Evolutionary conservation across 2,888 invertebrate species (phyloP).

Genomic region (Lasioglossum malachurum): DNA sequence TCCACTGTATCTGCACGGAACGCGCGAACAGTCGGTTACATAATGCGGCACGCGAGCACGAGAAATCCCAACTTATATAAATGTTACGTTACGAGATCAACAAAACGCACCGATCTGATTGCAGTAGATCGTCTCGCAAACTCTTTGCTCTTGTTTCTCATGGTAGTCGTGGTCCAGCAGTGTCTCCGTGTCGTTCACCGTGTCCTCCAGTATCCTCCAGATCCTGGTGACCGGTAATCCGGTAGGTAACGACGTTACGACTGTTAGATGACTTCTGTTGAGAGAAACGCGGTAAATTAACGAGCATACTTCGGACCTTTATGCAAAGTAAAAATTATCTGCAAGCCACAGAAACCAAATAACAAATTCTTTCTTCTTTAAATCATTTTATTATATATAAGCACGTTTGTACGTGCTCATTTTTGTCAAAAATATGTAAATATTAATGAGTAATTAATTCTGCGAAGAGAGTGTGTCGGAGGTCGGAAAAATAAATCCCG

Average conservation of each 20-base stretch:
- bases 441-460: too few relatives aligned
- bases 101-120: conserved; percentile 43
- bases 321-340: too few relatives aligned
- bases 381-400: too few relatives aligned
- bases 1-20: neutral
- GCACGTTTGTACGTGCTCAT: too few relatives aligned
- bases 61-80: conserved; percentile 43
- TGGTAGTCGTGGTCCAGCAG: neutral
- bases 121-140: conserved; percentile 49
- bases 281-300: neutral
- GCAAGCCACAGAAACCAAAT: too few relatives aligned
- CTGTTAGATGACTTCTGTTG: conserved; percentile 34
- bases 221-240: neutral
- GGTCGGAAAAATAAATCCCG: neutral
- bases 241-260: neutral
- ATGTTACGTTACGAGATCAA: conserved; percentile 26
- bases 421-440: too few relatives aligned
- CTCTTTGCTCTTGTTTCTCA: conserved; percentile 5
- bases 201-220: conserved; percentile 9
- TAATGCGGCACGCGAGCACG: neutral
- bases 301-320: too few relatives aligned
- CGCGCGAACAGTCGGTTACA: neutral
- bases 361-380: too few relatives aligned
- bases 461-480: neutral
- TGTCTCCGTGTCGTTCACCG: conserved; percentile 4